Percentiles rank a stretch among this genome's conserved stretches.
Conservation (phyloP, 2,888 invertebrate species). For the Rhyacophila evoluta region DNA sequence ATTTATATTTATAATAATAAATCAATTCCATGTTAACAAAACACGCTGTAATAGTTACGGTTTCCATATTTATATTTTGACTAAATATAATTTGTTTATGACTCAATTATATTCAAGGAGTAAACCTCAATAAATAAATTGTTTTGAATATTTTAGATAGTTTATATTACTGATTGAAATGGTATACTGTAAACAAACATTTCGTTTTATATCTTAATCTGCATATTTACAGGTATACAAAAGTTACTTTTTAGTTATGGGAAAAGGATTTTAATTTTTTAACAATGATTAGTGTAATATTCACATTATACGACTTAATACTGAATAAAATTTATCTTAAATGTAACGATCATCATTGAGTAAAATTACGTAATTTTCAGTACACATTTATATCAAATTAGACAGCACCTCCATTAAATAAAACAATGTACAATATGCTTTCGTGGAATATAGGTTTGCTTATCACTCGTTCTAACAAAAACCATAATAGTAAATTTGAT, state of each 20-base stretch:
- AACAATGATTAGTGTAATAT: slow-evolving; percentile 20
- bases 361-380: slow-evolving; percentile 29
- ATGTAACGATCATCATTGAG: background rate
- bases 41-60: background rate
- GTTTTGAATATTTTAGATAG: background rate
- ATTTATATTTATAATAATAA: background rate
- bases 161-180: slow-evolving; percentile 11
- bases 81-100: background rate
- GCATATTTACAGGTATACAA: slow-evolving; percentile 19
- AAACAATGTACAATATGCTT: background rate
- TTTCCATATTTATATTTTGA: background rate
- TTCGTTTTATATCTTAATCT: background rate
- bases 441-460: background rate
- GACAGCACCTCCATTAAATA: slow-evolving; percentile 7
- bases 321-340: slow-evolving; percentile 25
- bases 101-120: background rate
- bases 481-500: slow-evolving; percentile 26
- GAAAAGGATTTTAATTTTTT: slow-evolving; percentile 1
- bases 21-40: slow-evolving; percentile 5
- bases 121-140: background rate
- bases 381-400: slow-evolving; percentile 37
- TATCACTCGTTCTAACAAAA: slow-evolving; percentile 13
- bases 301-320: slow-evolving; percentile 26
- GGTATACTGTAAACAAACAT: background rate
- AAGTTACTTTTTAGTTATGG: background rate